Evolutionary conservation across 2,113 vertebrate species (phyloP).

Genomic region (Marmota flaviventris): DNA sequence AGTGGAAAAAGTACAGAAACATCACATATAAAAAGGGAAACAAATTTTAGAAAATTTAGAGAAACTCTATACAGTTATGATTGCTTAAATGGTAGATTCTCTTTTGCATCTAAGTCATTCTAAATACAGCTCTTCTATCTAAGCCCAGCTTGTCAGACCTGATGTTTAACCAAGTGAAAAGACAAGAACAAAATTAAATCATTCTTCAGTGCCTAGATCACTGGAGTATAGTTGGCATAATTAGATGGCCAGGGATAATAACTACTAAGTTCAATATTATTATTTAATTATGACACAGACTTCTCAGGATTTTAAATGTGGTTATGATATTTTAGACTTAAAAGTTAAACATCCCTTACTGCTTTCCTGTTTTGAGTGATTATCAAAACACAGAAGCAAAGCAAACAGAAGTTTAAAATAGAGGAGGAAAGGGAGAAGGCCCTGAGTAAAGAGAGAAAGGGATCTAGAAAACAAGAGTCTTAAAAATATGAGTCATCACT

Average conservation of each 20-base stretch:
- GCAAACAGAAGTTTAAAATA: background rate
- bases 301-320: constrained; percentile 43
- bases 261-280: background rate
- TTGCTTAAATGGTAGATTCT: background rate
- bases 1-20: background rate
- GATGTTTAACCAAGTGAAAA: background rate
- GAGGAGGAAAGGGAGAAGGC: background rate
- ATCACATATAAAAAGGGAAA: background rate
- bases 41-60: constrained; percentile 1
- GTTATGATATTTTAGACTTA: constrained; percentile 21
- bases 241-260: constrained; percentile 4
- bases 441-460: background rate
- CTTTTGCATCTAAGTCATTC: background rate
- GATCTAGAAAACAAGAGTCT: constrained; percentile 5
- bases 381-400: background rate
- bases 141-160: background rate
- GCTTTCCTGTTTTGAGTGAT: constrained; percentile 14
- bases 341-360: background rate
- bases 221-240: background rate
- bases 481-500: constrained; percentile 18
- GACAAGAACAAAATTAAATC: background rate
- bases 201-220: background rate
- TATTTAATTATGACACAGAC: background rate
- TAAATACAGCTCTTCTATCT: background rate
- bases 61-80: background rate